Conservation (phyloP, 2,888 invertebrate genomes). For the Melieria picta region DNA sequence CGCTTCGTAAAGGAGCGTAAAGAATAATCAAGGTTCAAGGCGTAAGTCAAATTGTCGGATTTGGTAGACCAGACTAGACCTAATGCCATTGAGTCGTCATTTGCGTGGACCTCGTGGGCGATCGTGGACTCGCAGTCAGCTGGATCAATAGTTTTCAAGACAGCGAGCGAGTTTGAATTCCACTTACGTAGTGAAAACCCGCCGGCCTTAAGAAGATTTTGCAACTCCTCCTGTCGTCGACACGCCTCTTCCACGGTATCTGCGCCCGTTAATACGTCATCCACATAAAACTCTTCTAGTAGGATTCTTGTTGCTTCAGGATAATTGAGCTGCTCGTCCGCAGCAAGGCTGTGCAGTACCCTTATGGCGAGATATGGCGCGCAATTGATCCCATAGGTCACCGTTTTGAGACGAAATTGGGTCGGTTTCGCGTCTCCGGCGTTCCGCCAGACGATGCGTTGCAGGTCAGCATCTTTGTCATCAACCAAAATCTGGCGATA, state of each 20-base stretch:
- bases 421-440: no score
- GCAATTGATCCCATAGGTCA: no score
- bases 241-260: background rate
- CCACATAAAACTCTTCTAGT: slow-evolving; percentile 6
- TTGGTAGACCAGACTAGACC: slow-evolving; percentile 8
- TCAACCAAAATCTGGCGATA: background rate
- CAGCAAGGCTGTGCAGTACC: background rate
- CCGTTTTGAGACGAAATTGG: no score
- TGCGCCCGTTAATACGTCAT: slow-evolving; percentile 3
- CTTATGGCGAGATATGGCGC: slow-evolving; percentile 1
- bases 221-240: background rate
- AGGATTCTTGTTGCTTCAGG: background rate
- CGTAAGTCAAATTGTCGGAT: background rate
- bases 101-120: background rate
- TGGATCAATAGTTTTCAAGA: slow-evolving; percentile 1
- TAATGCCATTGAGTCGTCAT: background rate
- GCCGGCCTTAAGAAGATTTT: background rate
- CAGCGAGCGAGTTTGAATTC: background rate
- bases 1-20: background rate
- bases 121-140: no score
- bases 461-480: background rate
- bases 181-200: background rate
- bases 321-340: background rate
- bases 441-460: no score
- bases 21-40: background rate